Percentiles rank a stretch among this genome's conserved stretches.
phyloP scores from a whole-genome alignment of 2,797 vertebrate genomes.

The Balearica regulorum region DNA sequence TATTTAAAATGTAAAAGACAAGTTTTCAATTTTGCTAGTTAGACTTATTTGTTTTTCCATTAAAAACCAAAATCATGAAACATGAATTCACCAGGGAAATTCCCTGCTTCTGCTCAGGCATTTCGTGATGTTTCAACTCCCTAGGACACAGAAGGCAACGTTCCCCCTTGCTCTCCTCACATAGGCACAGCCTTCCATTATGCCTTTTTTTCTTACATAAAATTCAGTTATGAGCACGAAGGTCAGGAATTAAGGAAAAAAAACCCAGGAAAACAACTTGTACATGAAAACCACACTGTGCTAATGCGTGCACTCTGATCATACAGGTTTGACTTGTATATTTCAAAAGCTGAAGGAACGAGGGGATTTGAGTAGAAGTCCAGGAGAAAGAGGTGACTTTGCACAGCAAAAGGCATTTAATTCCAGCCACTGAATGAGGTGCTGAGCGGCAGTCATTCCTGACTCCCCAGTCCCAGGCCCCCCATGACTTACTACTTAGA shows the following conservation, averaged over 20 bases:
- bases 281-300: background rate
- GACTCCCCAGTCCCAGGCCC: background rate
- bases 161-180: background rate
- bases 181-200: background rate
- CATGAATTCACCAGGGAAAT: background rate
- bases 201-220: background rate
- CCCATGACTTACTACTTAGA: background rate
- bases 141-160: accelerated
- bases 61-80: background rate
- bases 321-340: background rate
- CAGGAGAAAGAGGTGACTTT: background rate
- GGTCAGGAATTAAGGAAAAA: background rate
- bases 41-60: background rate
- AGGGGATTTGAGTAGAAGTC: background rate
- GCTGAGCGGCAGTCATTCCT: background rate
- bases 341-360: background rate
- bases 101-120: background rate
- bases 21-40: background rate
- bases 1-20: background rate
- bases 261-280: background rate
- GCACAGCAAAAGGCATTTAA: background rate
- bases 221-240: background rate
- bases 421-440: background rate
- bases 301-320: background rate
- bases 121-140: background rate